These are phyloP conservation scores for Corapipo altera DNA, from an alignment of 2,113 vertebrate species.

Conservation along the genomic window DNA sequence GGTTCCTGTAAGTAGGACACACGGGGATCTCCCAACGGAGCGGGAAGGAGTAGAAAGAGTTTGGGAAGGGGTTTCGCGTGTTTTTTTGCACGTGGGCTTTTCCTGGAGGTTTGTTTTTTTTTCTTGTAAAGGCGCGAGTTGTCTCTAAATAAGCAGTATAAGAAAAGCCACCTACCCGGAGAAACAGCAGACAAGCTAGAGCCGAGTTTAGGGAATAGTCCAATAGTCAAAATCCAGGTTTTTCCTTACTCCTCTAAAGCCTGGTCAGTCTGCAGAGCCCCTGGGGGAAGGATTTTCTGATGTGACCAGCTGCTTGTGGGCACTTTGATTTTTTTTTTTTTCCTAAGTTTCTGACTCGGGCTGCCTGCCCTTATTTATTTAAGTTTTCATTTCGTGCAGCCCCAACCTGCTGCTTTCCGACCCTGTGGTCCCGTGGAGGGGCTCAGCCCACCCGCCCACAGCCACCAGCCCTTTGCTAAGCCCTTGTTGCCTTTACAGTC, in stretches of 20 bases:
- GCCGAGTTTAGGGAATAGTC: background rate
- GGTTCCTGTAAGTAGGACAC: background rate
- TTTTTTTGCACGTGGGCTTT: background rate
- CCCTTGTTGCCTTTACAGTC: background rate
- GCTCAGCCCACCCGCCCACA: background rate
- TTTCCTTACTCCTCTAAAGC: background rate
- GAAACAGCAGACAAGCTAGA: background rate
- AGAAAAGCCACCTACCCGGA: background rate
- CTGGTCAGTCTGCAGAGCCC: background rate
- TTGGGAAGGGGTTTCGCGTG: fast-evolving
- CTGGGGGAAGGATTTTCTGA: background rate
- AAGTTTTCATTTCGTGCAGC: background rate
- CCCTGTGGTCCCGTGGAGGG: background rate
- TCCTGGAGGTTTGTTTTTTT: background rate
- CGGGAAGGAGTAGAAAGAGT: background rate
- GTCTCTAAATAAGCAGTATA: background rate
- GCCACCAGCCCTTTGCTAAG: background rate
- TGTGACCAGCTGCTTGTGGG: background rate
- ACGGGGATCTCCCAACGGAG: fast-evolving
- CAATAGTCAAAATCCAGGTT: background rate
- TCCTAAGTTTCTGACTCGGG: fast-evolving
- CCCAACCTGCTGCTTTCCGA: background rate
- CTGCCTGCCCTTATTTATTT: background rate
- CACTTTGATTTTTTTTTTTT: background rate
- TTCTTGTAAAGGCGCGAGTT: background rate